Conservation (phyloP, 2,113 vertebrate species). For the Lamprologus ornatipinnis region DNA sequence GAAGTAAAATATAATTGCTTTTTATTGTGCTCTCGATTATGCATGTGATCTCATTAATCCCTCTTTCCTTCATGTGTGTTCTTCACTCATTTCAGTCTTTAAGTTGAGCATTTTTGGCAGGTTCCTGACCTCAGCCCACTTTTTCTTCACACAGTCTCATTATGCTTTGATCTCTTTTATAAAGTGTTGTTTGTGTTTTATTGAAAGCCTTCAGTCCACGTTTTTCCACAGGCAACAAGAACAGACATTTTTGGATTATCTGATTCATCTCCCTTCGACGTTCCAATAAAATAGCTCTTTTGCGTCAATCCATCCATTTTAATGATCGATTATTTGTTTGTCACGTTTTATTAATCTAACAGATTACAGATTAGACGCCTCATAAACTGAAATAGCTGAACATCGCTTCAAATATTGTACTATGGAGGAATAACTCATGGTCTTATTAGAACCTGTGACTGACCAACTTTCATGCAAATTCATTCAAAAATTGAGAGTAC, state of each 20-base stretch:
- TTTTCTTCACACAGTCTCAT: not conserved
- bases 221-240: not conserved
- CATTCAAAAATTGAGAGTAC: not conserved
- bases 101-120: not conserved
- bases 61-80: rapidly evolving
- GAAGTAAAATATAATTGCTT: not conserved
- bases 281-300: not conserved
- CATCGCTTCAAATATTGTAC: not conserved
- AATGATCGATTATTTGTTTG: not conserved
- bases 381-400: not conserved
- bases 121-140: not conserved
- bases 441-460: not conserved
- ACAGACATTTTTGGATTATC: not conserved
- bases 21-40: not conserved
- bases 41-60: not conserved
- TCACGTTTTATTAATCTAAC: not conserved
- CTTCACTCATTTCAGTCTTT: not conserved
- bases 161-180: not conserved
- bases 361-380: not conserved
- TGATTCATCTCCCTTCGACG: rapidly evolving
- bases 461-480: not conserved
- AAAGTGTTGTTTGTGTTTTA: not conserved
- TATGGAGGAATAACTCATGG: not conserved
- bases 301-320: rapidly evolving
- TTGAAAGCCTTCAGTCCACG: not conserved